Percentiles rank a stretch among this genome's conserved stretches.
These are phyloP conservation scores for Xanthia togata DNA, from an alignment of 2,888 invertebrate genomes.

Conservation along the genomic window DNA sequence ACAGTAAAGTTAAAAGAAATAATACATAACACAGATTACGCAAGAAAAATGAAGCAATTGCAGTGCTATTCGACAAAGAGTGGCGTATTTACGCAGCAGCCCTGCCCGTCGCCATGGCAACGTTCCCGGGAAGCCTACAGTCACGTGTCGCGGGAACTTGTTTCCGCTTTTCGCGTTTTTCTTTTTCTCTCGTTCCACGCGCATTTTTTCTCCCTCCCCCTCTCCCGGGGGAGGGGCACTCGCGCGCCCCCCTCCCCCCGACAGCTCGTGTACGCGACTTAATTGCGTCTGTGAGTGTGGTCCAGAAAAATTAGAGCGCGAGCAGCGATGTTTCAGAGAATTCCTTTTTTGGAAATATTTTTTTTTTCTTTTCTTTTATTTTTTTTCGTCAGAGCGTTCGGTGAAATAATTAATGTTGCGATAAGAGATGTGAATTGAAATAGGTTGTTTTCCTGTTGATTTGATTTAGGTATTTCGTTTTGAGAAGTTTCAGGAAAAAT, in stretches of 20 bases:
- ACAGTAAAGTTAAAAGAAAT: conserved; percentile 33
- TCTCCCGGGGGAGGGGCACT: conserved; percentile 70
- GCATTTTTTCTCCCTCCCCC: conserved; percentile 82
- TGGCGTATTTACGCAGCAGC: conserved; percentile 66
- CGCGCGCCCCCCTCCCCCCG: conserved; percentile 73
- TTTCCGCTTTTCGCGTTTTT: conserved; percentile 88
- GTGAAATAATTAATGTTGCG: conserved; percentile 18
- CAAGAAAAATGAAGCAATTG: conserved; percentile 52
- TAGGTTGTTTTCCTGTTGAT: conserved; percentile 5
- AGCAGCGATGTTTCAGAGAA: conserved; percentile 77
- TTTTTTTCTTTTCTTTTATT: conserved; percentile 19
- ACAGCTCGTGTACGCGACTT: conserved; percentile 89
- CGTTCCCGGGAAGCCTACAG: conserved; percentile 88
- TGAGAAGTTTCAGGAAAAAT: conserved; percentile 10
- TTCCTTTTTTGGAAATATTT: conserved; percentile 45
- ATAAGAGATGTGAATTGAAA: conserved; percentile 6
- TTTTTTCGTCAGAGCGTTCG: conserved; percentile 4
- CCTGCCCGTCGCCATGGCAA: conserved; percentile 84
- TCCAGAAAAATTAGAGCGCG: conserved; percentile 89
- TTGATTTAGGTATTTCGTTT: conserved; percentile 9
- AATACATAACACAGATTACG: conserved; percentile 41
- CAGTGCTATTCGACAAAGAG: conserved; percentile 38
- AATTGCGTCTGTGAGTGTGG: conserved; percentile 91
- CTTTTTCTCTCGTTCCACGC: conserved; percentile 84
- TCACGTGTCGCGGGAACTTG: conserved; percentile 90